Base-by-base conservation (phyloP, 1,140 invertebrate species). In the Acromyrmex charruanus region DNA sequence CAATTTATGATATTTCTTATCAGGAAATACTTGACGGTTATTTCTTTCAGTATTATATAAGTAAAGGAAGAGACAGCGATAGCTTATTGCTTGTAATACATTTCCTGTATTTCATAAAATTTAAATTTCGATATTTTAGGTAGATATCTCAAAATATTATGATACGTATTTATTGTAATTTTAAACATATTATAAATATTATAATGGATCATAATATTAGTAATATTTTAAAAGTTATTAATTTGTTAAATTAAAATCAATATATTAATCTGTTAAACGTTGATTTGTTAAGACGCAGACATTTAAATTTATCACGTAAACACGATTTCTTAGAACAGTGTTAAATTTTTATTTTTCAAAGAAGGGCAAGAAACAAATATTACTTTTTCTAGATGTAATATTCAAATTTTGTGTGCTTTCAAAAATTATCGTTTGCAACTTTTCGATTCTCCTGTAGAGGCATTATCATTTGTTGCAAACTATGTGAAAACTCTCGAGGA, bases 1-100 rank as follows among this genome's bases (percentile, higher is more conserved):
- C 25, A 82, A 10, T 16, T 31, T 39, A 31, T 53, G 66, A 74
- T 25, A 25, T 74, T 82, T 49, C 25, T 74, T 59, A 74, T 82
- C 21, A 39, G 35, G 9, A 49, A 74, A 35, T 1, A 16, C 2
- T 51, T 51, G 10, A 14, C 6, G 59, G 3, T 82, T 59, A n/a
- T 82, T 59, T 58, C 35, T 72, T 28, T 18, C 3, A 53, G 18
- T n/a, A 35, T 80, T 68, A 53, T 51, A 66, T 68, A 68, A 10
- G 65, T 5, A 25, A 7, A 53, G 28, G 1, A 0, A 80, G 28
- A 53, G 28, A 53, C 25, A 51, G 6, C 3, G 9, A 5, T n/a
- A 77, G 21, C 28, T 14, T 66, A 39, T 66, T 53, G 10, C 18
- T 68, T 68, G 4, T 18, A 18, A 25, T 53, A 21, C 1, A 7